Evolutionary conservation across 2,113 vertebrate genomes (phyloP).

Genomic region (Varanus komodoensis): DNA sequence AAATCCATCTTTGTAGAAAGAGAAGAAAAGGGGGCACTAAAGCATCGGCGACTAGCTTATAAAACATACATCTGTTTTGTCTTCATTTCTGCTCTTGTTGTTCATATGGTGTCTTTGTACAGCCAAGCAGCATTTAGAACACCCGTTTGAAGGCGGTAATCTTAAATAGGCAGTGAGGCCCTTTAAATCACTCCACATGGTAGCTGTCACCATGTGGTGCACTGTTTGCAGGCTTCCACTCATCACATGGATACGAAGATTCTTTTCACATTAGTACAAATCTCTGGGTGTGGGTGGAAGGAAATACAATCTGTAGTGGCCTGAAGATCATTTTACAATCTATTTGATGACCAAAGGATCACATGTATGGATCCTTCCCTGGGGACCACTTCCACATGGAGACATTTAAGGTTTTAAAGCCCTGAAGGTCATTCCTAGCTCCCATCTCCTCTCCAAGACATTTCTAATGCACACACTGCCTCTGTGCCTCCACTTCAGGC

Average conservation of each 20-base stretch:
- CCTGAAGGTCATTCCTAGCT: too few species aligned
- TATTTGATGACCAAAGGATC: neutral
- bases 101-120: slow-evolving; percentile 23
- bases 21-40: neutral
- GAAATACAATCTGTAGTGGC: neutral
- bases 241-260: neutral
- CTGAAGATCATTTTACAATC: neutral
- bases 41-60: neutral
- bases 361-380: neutral
- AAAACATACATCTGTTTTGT: slow-evolving; percentile 38
- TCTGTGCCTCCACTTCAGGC: neutral
- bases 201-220: slow-evolving; percentile 14
- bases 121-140: slow-evolving; percentile 16
- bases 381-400: neutral
- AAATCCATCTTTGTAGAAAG: slow-evolving; percentile 9
- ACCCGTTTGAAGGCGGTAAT: slow-evolving; percentile 27
- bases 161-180: neutral
- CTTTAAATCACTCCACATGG: slow-evolving; percentile 27
- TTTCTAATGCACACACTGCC: neutral
- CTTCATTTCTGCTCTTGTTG: slow-evolving; percentile 27
- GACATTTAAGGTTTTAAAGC: neutral
- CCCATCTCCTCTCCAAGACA: neutral
- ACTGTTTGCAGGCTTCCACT: slow-evolving; percentile 2
- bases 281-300: neutral
- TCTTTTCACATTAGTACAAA: slow-evolving; percentile 5